Conservation (phyloP, 2,797 vertebrate genomes). For the Molothrus aeneus region DNA sequence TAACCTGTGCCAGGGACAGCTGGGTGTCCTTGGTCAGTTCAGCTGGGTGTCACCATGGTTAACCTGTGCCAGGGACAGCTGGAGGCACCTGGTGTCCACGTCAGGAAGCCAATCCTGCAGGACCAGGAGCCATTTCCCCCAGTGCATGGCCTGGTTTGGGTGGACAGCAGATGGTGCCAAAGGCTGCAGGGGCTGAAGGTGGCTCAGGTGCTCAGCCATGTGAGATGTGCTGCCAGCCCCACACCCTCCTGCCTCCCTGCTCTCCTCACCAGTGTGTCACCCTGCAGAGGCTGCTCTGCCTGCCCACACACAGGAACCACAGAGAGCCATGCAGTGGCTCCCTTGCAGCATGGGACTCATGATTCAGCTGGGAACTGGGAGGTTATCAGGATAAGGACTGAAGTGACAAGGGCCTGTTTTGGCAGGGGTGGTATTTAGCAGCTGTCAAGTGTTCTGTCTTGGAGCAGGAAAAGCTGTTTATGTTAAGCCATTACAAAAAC, state of each 20-base stretch:
- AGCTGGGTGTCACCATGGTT: background rate
- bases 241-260: background rate
- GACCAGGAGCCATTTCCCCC: background rate
- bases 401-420: background rate
- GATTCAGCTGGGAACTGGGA: background rate
- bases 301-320: accelerated
- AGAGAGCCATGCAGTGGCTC: background rate
- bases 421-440: background rate
- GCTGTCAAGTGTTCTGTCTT: background rate
- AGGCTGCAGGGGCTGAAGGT: background rate
- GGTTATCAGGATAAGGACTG: background rate
- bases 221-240: background rate
- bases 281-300: background rate
- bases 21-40: background rate
- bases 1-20: background rate
- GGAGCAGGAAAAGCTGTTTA: conserved; percentile 39
- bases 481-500: conserved; percentile 1
- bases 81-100: accelerated
- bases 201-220: background rate
- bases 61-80: background rate
- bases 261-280: background rate
- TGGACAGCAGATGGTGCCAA: background rate
- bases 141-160: background rate
- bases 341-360: accelerated
- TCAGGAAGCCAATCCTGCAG: background rate